Evolutionary conservation across 2,113 vertebrate species (phyloP), one percentile per base, ranked within the genome.

Genomic region (Chionomys nivalis): DNA sequence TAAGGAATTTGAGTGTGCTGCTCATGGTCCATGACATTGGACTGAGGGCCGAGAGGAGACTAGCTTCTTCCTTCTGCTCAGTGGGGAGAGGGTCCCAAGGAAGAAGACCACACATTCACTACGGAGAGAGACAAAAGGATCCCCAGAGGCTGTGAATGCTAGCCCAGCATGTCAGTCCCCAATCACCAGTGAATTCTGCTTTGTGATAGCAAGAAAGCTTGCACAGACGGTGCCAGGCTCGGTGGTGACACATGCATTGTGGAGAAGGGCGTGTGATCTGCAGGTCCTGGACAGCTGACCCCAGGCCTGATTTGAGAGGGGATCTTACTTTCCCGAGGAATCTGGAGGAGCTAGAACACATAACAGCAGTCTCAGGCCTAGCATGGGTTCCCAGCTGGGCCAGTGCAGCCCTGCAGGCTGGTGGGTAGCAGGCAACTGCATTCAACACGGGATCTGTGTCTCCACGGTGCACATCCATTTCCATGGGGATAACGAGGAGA

Each of bases 1-100:
- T 4, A 49, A 61, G 4, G 36, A 63, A 61, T 24, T 17, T 3
- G 0, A 1, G 33, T 66, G 4, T 14, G 61, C 12, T 44, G 5
- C 2, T 58, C 49, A 21, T 58, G 7, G 55, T 17, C 42, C 17
- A 2, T 6, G 79, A 58, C 55, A 31, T 17, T 3, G 16, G 28
- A 7, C 11, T 10, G 42, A 12, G 12, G 28, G 7, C 33, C 5
- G 8, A 33, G 77, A 75, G 72, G 65, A 19, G 16, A 44, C 2
- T 36, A 26, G 26, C 16, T 33, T 63, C 39, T n/a, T 70, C 66
- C 44, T 1, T 75, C 78, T 72, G 23, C 42, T 75, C 58, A 73
- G 42, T 49, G 26, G 33, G 4, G 33, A 78, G 55, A 92, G 42
- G 42, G 9, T 77, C 31, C 42, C 10, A 0, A 28, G 61, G 17